Evolutionary conservation across 2,113 vertebrate genomes (phyloP).

Genomic region (Miniopterus natalensis): DNA sequence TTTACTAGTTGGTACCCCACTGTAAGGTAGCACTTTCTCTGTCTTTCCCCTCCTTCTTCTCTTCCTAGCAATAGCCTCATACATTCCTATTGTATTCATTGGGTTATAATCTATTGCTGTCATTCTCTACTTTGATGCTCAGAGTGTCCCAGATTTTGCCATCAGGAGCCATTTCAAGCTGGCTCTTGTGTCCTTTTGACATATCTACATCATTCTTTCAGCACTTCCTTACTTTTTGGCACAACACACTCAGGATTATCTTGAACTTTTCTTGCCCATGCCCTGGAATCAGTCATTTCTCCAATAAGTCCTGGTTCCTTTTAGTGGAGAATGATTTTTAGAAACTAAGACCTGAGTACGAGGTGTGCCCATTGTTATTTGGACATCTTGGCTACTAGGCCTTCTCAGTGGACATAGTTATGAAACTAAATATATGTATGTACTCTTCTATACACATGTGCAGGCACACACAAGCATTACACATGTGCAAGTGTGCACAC

Average conservation of each 20-base stretch:
- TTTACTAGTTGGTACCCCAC: not conserved
- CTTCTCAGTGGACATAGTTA: not conserved
- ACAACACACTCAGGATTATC: not conserved
- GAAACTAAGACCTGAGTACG: slow-evolving; percentile 15
- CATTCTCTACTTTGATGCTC: not conserved
- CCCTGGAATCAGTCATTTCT: slow-evolving; percentile 2
- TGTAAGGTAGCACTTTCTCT: not conserved
- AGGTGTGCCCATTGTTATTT: not conserved
- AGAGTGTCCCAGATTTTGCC: not conserved
- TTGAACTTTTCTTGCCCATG: not conserved
- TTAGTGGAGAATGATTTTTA: slow-evolving; percentile 39
- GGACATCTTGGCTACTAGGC: not conserved
- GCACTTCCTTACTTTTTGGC: not conserved
- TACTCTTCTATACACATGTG: not conserved
- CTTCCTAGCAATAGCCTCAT: not conserved
- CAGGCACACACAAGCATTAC: not conserved
- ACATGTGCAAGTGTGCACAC: not conserved
- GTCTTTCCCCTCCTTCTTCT: not conserved
- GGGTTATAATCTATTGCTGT: not conserved
- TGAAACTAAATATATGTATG: not conserved
- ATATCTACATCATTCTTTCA: not conserved
- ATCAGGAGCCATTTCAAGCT: not conserved
- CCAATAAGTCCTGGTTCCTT: not conserved
- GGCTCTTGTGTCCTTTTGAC: not conserved
- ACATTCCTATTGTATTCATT: not conserved